These are phyloP conservation scores for Apodemia zela DNA, from an alignment of 2,888 invertebrate genomes.

Conservation along the genomic window DNA sequence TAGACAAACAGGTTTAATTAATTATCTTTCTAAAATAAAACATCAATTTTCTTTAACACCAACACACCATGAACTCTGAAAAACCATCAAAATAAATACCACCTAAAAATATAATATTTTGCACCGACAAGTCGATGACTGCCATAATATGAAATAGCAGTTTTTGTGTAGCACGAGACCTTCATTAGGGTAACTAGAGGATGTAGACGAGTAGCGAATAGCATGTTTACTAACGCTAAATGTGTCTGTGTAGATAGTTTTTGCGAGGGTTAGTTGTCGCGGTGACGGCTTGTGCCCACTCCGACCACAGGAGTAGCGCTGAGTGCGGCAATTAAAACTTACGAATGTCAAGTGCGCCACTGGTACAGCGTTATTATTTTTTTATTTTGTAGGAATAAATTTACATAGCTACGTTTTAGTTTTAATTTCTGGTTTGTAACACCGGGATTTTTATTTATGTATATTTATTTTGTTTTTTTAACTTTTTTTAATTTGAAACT, in stretches of 20 bases:
- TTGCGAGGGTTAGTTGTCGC: conserved; percentile 50
- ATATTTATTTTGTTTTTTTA: neutral
- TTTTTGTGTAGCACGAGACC: conserved; percentile 36
- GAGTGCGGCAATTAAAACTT: conserved; percentile 78
- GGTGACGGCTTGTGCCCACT: conserved; percentile 55
- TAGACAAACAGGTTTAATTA: no score
- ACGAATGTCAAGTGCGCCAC: conserved; percentile 71
- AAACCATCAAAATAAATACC: no score
- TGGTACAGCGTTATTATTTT: conserved; percentile 55
- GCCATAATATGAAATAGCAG: conserved; percentile 27
- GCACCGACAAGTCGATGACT: conserved; percentile 27
- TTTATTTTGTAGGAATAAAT: conserved; percentile 54
- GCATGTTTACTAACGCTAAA: conserved; percentile 47
- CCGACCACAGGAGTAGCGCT: conserved; percentile 57
- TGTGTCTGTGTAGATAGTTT: conserved; percentile 49
- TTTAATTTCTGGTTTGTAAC: conserved; percentile 22
- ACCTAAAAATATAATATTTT: neutral
- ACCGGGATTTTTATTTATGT: neutral
- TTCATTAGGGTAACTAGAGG: conserved; percentile 41
- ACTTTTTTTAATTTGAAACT: no score
- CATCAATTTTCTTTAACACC: no score
- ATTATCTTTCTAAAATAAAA: no score
- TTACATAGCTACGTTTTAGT: conserved; percentile 24
- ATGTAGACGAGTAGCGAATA: conserved; percentile 37
- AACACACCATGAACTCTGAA: no score